Base-by-base conservation (phyloP, 30 jellyfish, hydroid and myxozoan genomes). In the Nemopilema nomurai region DNA sequence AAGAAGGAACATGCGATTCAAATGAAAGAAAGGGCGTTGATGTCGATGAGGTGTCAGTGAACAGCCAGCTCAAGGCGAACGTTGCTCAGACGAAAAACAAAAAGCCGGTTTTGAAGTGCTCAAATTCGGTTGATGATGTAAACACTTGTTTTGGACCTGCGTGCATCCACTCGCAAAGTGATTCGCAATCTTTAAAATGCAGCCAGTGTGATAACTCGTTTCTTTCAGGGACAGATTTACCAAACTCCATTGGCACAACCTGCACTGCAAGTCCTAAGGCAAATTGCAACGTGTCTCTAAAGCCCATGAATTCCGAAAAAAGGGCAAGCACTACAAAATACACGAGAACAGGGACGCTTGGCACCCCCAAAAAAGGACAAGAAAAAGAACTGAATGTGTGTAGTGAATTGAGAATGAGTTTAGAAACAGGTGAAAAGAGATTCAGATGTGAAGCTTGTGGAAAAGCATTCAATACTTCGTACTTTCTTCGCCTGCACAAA, bases 381-480 rank as follows among this genome's bases (percentile, higher is more conserved):
- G 22, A 23, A 28, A 28, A 28, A 1, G 18, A 18, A 67, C 50
- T 23, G 22, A n/a, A 23, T 67, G 7, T 17, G n/a, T 29, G 19
- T 7, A 21, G 21, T 67, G 50, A 18, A 67, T 18, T 32, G 3
- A 18, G 23, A 21, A 28, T 67, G 1, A 67, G 23, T 23, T 32
- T 9, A 31, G 50, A 4, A 8, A 31, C 30, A 26, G 68, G 30
- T 4, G 31, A 16, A 30, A 68, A 68, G 53, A 80, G 65, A 66
- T 50, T 64, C 50, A 49, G 49, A 31, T 80, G 89, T 50, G 81
- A 80, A 30, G 8, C 27, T 80, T 80, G 89, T 66, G 76, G 89
- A 25, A 80, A 80, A 25, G 24, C 53, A 50, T 80, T 80, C 66
- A 80, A 80, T 50, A 80, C 89, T 26, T 20, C 76, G 23, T 80